These are phyloP conservation scores for Pleuronectes platessa DNA, from an alignment of 2,113 vertebrate species.

Conservation along the genomic window DNA sequence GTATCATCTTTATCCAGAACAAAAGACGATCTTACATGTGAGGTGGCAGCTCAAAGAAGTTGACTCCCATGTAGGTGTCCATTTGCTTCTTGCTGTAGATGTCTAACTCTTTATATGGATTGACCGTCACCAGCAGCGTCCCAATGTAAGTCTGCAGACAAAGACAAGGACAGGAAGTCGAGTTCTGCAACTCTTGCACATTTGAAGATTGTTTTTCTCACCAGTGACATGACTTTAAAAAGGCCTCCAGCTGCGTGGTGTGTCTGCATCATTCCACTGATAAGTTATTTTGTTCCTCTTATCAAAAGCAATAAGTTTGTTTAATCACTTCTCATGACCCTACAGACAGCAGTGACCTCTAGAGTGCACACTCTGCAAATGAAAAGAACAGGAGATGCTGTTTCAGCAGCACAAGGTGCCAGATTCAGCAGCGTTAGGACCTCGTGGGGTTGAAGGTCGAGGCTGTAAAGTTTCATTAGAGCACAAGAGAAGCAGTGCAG, in stretches of 20 bases:
- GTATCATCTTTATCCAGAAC: not conserved
- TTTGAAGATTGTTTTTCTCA: conserved; percentile 26
- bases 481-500: conserved; percentile 7
- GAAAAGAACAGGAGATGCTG: conserved; percentile 54
- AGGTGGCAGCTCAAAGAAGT: conserved; percentile 97
- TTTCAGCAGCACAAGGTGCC: conserved; percentile 56
- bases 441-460: conserved; percentile 39
- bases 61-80: conserved; percentile 95
- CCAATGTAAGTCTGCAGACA: conserved; percentile 92
- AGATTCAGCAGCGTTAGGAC: conserved; percentile 46
- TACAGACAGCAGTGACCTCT: conserved; percentile 22
- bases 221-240: conserved; percentile 19
- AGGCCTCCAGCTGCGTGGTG: not conserved
- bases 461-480: conserved; percentile 43
- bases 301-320: conserved; percentile 56
- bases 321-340: conserved; percentile 55
- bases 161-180: conserved; percentile 42
- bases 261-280: conserved; percentile 24
- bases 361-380: conserved; percentile 44
- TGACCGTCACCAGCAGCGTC: conserved; percentile 95
- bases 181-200: conserved; percentile 29
- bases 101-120: conserved; percentile 93
- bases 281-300: conserved; percentile 47
- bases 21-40: conserved; percentile 88
- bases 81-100: conserved; percentile 92